Evolutionary conservation across 2,797 vertebrate species (phyloP), one percentile per base, ranked within the genome.

Genomic region (Rhinichthys osculus): DNA sequence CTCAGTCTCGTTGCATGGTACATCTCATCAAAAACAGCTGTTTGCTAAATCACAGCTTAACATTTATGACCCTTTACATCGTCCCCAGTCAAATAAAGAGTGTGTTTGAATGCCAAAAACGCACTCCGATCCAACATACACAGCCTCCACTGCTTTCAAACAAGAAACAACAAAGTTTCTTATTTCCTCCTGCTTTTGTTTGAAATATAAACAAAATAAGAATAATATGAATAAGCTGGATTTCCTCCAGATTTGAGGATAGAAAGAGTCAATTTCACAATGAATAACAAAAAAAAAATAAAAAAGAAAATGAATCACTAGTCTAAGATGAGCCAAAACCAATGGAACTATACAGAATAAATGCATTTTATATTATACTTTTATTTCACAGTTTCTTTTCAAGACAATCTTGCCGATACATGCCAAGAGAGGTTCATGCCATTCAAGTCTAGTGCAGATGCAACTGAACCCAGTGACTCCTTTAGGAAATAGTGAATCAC

Each of bases 21-120:
- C 71, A 42, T 52, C 72, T 67, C 62, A 69, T 84, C 82, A n/a
- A 69, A 84, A 84, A 57, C 74, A 78, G n/a, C 83, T 78, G 74
- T 78, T n/a, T 38, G 71, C 6, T 59, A 50, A 85, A 79, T 44
- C 66, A 0, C 38, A 79, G 52, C 17, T 44, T 23, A 44, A 71
- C 35, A 59, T 78, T 42, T 70, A 78, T 69, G 38, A 59, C 30
- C n/a, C 50, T 78, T 71, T 70, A 78, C 83, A 59, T 85, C 52
- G 27, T 85, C 38, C 66, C 47, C 10, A 33, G 74, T 78, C 35
- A 42, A 78, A 38, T 70, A 71, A 84, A 78, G 74, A 40, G 47
- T 0, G 5, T 73, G 67, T 71, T 64, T 14, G 9, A 40, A 40
- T 77, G 73, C 82, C 82, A 84, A 78, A 84, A 84, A 77, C 23